These are phyloP conservation scores for Porites australiensis DNA, from an alignment of 64 coral and sea anemone species.

Conservation along the genomic window DNA sequence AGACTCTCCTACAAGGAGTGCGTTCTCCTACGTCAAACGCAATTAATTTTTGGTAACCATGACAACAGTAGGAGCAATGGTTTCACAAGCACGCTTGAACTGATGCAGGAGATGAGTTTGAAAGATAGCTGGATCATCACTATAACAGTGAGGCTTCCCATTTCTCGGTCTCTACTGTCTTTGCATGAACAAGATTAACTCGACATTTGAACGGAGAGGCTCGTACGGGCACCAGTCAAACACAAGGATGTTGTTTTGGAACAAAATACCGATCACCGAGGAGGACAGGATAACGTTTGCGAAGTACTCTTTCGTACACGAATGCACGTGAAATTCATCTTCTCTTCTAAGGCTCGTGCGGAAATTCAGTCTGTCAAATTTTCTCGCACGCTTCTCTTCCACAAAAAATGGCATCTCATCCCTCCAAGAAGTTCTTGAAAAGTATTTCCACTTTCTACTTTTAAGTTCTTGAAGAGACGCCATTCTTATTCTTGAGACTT, in stretches of 20 bases:
- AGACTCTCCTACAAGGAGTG: too few species aligned
- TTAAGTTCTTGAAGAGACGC: not conserved
- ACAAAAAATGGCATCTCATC: not conserved
- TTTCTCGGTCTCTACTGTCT: not conserved
- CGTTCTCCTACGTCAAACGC: too few species aligned
- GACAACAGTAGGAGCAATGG: too few species aligned
- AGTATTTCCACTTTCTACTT: not conserved
- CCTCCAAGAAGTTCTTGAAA: not conserved
- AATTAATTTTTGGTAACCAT: too few species aligned
- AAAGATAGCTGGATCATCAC: constrained; percentile 5
- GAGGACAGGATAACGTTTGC: not conserved
- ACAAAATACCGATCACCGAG: not conserved
- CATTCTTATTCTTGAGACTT: not conserved
- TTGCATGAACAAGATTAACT: not conserved
- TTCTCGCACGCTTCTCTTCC: not conserved
- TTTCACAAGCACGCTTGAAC: too few species aligned
- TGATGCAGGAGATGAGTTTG: not conserved
- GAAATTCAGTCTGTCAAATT: not conserved
- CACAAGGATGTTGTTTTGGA: not conserved
- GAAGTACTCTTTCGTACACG: constrained; percentile 4
- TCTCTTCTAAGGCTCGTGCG: not conserved
- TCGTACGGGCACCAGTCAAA: not conserved
- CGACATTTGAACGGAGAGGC: constrained; percentile 29
- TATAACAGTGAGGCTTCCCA: constrained; percentile 27
- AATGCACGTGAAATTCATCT: not conserved